These are phyloP conservation scores for Anolis apletophallus DNA, from an alignment of 2,797 vertebrate species.

Conservation along the genomic window DNA sequence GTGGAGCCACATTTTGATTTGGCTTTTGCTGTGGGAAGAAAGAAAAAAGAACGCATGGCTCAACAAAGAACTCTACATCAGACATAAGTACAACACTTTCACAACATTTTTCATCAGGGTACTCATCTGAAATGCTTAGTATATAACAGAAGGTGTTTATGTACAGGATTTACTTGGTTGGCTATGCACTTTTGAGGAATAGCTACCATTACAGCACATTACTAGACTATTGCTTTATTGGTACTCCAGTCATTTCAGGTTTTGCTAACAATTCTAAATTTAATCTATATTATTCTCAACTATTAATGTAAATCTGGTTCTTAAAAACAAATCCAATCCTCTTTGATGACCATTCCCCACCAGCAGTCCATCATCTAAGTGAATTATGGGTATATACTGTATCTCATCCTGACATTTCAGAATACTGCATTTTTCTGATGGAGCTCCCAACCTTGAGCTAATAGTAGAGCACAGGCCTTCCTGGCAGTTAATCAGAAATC, in stretches of 20 bases:
- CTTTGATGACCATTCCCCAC: neutral
- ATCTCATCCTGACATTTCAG: no score
- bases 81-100: neutral
- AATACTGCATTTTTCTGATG: no score
- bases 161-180: neutral
- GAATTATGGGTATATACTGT: no score
- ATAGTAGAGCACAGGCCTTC: neutral
- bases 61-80: neutral
- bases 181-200: neutral
- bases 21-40: conserved; percentile 84
- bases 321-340: neutral
- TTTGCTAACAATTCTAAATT: neutral
- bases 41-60: conserved; percentile 32
- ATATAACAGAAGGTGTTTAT: neutral
- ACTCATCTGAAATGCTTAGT: neutral
- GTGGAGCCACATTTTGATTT: conserved; percentile 92
- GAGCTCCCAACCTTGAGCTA: neutral
- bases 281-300: neutral
- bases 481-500: neutral
- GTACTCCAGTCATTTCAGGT: neutral
- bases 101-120: neutral
- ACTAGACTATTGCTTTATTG: rapidly evolving
- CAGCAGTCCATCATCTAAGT: no score
- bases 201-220: neutral
- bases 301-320: neutral